Conservation (phyloP, 1,140 invertebrate species). For the Samia ricini region DNA sequence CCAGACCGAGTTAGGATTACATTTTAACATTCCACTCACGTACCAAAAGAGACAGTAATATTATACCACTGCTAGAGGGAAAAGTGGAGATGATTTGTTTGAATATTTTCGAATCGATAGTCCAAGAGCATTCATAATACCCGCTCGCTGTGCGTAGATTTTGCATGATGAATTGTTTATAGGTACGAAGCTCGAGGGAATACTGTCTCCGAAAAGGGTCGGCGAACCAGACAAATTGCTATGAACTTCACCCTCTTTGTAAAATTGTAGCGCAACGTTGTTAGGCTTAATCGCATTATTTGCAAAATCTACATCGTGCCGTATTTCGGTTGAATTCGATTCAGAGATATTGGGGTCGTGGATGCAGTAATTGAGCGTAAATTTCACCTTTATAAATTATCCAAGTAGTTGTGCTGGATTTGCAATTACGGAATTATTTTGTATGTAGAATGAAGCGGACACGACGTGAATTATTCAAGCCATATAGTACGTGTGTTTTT, state of each 20-base stretch:
- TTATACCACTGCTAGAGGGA: slow-evolving; percentile 17
- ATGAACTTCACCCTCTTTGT: slow-evolving; percentile 42
- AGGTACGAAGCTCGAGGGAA: slow-evolving; percentile 28
- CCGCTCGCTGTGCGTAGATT: slow-evolving; percentile 35
- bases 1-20: slow-evolving; percentile 34
- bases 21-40: slow-evolving; percentile 37
- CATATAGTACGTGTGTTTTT: neutral
- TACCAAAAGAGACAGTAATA: slow-evolving; percentile 34
- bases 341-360: slow-evolving; percentile 21
- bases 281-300: slow-evolving; percentile 56
- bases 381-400: slow-evolving; percentile 31
- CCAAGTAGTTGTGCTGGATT: slow-evolving; percentile 23
- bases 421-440: slow-evolving; percentile 31
- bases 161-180: slow-evolving; percentile 58
- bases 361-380: slow-evolving; percentile 34
- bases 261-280: slow-evolving; percentile 40
- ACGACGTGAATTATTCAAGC: slow-evolving; percentile 20
- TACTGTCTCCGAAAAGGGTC: slow-evolving; percentile 46
- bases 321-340: slow-evolving; percentile 36
- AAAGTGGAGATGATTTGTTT: slow-evolving; percentile 35
- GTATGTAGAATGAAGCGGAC: slow-evolving; percentile 21
- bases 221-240: slow-evolving; percentile 64
- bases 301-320: slow-evolving; percentile 42
- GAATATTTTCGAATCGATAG: slow-evolving; percentile 42
- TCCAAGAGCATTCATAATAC: slow-evolving; percentile 41